Conservation (phyloP, 2,888 invertebrate species). For the Esperia sulphurella region DNA sequence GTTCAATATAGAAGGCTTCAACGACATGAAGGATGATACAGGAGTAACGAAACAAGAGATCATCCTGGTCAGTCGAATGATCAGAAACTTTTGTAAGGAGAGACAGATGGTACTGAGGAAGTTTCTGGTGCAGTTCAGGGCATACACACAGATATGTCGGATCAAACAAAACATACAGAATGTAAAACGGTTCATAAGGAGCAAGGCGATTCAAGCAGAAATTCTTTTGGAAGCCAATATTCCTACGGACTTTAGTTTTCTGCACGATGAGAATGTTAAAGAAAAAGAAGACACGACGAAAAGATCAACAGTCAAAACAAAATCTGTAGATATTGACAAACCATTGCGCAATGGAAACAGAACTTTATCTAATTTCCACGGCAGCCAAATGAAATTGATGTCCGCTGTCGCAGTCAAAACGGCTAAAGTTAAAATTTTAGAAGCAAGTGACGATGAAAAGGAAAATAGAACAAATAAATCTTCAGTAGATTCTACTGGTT, state of each 20-base stretch:
- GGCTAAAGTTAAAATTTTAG: too few relatives aligned
- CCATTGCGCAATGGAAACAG: too few relatives aligned
- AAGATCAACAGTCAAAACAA: too few relatives aligned
- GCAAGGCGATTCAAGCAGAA: constrained; percentile 39
- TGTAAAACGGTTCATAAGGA: constrained; percentile 39
- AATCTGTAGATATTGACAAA: too few relatives aligned
- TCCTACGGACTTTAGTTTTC: not conserved
- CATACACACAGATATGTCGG: constrained; percentile 29
- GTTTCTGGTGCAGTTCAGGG: constrained; percentile 39
- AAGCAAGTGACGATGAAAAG: not conserved
- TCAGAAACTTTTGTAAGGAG: constrained; percentile 39
- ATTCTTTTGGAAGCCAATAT: constrained; percentile 22
- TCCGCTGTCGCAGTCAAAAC: too few relatives aligned
- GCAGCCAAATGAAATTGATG: too few relatives aligned
- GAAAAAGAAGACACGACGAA: too few relatives aligned
- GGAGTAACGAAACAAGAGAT: constrained; percentile 32
- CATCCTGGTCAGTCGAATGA: constrained; percentile 39
- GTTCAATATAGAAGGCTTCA: constrained; percentile 36
- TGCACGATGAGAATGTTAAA: not conserved
- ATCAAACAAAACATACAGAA: constrained; percentile 34
- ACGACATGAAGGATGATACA: constrained; percentile 22
- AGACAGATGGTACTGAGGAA: constrained; percentile 29
- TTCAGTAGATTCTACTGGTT: too few relatives aligned
- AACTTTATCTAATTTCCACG: too few relatives aligned
- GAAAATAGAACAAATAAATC: not conserved